Evolutionary conservation across 2,888 invertebrate genomes (phyloP), one percentile per base, ranked within the genome.

Genomic region (Ctenicera cuprea): DNA sequence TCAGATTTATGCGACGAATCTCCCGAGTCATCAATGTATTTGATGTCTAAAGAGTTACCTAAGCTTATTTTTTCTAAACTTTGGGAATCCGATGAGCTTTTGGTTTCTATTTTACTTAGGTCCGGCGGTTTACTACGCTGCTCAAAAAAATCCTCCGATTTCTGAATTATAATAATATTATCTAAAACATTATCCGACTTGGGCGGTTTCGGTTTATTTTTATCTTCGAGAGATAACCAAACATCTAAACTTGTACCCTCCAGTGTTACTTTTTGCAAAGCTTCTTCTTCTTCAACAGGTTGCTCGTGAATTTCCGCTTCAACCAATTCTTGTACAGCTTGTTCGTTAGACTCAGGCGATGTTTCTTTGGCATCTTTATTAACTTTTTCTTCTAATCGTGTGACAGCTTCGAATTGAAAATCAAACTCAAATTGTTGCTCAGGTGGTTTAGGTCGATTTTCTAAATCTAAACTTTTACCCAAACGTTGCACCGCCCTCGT

Each of bases 321-420:
- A 1, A 88, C 87, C 52, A 89, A 85, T 85, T 89, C 89, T 77
- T 89, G 88, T 82, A 88, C 88, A 76, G 87, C 88, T 82, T 90
- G 88, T 65, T 87, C 89, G 41, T 89, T 89, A 1, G 79, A 76
- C 71, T 89, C 89, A 52, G 87, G 84, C 9, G 87, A 83, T 8
- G 85, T 85, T 77, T 83, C 85, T 67, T 83, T 83, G 22, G 65
- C 63, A 12, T 79, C 57, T 64, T 0, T 33, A 2, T 8, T 5
- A 78, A 81, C 3, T 59, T 37, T 59, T 37, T 59, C 41, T 38
- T 59, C 59, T 38, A 37, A 11, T 20, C 16, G n/a, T 5, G n/a
- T 38, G 18, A 41, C 18, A 14, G 83, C 77, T 76, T 84, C 84
- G 8, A 82, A 78, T 78, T 85, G 83, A 73, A 87, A 86, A 80